phyloP scores from a whole-genome alignment of 2,888 invertebrate species.

The Mythimna impura region DNA sequence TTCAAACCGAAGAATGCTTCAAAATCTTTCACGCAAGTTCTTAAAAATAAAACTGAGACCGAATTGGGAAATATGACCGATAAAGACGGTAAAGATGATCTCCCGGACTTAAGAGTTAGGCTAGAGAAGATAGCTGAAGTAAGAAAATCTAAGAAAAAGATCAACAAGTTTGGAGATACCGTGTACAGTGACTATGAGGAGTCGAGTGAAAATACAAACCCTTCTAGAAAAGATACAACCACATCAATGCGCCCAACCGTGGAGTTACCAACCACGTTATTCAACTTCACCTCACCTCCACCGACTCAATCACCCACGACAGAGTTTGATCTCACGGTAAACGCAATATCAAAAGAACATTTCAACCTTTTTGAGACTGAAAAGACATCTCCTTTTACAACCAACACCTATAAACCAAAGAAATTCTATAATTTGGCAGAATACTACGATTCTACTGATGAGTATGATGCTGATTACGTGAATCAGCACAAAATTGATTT shows the following conservation, averaged over 20 bases:
- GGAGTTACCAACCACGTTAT: too few species aligned
- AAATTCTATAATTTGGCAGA: conserved; percentile 75
- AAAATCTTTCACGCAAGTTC: conserved; percentile 85
- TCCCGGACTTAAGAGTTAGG: conserved; percentile 81
- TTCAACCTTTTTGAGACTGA: conserved; percentile 51
- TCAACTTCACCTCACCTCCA: conserved; percentile 26
- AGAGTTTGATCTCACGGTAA: conserved; percentile 46
- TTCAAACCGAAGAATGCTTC: conserved; percentile 86
- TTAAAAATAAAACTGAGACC: conserved; percentile 86
- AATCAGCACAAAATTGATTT: conserved; percentile 81
- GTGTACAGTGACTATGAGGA: conserved; percentile 84
- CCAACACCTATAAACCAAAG: conserved; percentile 65
- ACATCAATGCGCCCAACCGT: conserved; percentile 37
- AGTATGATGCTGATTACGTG: conserved; percentile 81
- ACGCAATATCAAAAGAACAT: conserved; percentile 46
- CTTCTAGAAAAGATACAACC: conserved; percentile 52
- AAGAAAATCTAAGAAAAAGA: conserved; percentile 83
- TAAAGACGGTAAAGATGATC: conserved; percentile 75
- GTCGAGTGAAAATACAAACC: conserved; percentile 71
- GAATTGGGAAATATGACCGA: conserved; percentile 77
- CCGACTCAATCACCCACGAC: conserved; percentile 24
- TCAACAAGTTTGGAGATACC: conserved; percentile 78
- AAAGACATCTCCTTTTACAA: conserved; percentile 57
- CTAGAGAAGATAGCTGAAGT: conserved; percentile 85
- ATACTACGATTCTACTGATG: conserved; percentile 81